A percentile compares a stretch with the other conserved stretches of the same genome.
phyloP scores from a whole-genome alignment of 2,113 vertebrate species.

The Fregata magnificens region DNA sequence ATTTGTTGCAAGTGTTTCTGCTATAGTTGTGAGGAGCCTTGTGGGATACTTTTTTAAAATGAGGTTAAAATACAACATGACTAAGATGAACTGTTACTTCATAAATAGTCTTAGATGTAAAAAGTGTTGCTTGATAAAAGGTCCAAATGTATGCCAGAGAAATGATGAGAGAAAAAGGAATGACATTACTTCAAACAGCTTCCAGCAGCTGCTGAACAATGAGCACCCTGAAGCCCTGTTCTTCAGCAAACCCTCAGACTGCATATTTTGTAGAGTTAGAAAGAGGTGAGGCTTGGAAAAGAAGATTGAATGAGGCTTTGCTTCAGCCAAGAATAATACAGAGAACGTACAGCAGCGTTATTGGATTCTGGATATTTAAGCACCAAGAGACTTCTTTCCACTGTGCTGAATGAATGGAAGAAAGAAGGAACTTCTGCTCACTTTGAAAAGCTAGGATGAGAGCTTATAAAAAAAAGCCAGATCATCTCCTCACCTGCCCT shows the following conservation, averaged over 20 bases:
- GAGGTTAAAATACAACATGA: not conserved
- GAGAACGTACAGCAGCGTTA: not conserved
- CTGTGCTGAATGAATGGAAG: not conserved
- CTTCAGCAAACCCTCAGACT: not conserved
- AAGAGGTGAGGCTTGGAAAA: not conserved
- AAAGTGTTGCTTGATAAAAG: constrained; percentile 26
- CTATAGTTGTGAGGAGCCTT: not conserved
- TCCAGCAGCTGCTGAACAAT: not conserved
- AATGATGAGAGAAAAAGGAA: not conserved
- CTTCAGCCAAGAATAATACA: not conserved
- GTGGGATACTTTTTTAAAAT: not conserved
- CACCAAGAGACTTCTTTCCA: not conserved
- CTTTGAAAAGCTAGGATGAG: not conserved
- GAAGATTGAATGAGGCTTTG: not conserved
- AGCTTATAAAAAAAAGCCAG: not conserved
- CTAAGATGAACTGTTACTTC: constrained; percentile 31
- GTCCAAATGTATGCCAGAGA: not conserved
- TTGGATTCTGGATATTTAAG: not conserved
- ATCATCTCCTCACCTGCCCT: not conserved
- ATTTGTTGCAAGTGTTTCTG: not conserved
- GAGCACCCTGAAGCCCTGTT: not conserved
- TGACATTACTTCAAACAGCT: not conserved
- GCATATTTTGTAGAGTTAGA: not conserved
- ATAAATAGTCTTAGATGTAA: not conserved
- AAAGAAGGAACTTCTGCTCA: not conserved